Evolutionary conservation across 2,888 invertebrate species (phyloP), one percentile per base, ranked within the genome.

Genomic region (Parapristionchus giblindavisi): DNA sequence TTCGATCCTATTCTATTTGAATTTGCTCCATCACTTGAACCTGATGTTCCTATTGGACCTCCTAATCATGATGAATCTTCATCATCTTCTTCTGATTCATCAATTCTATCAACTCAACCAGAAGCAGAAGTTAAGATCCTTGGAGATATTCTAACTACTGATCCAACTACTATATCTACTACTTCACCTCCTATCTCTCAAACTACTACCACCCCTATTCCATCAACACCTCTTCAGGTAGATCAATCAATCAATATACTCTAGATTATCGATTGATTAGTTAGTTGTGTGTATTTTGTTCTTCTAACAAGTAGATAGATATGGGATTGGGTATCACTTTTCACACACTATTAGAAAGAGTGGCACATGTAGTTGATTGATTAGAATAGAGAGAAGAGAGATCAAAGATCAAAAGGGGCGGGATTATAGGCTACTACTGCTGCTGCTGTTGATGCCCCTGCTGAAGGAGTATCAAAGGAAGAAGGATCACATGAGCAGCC

Each of bases 61-160:
- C 60, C 73, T 5, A 17, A 29, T 29, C 14, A 6, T 29, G 63
- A 34, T 17, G 56, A 56, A 56, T 21, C 56, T 8, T 40, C 36
- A 38, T 11, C 34, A 8, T 8, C 24, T 4, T 17, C 60, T 24
- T 11, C 21, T 4, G 65, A 65, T 11, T 21, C 73, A 2, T 43
- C 61, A 17, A 27, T 38, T 6, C n/a, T 36, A 24, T 24, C 54
- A 1, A n/a, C 38, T 2, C 48, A 38, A 29, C 32, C 32, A 1
- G 73, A 73, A 11, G 73, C 60, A 38, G 60, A 11, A 4, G 73
- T 73, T n/a, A 73, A 73, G 52, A 27, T 73, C n/a, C 29, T 73
- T 36, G 73, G 73, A 27, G 70, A 56, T 2, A 5, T 6, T n/a
- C 29, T 17, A 6, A 51, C 66, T 24, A 40, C 24, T 8, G 34